These are phyloP conservation scores for Pristionchus arcanus DNA, from an alignment of 2,888 invertebrate genomes.

Conservation along the genomic window DNA sequence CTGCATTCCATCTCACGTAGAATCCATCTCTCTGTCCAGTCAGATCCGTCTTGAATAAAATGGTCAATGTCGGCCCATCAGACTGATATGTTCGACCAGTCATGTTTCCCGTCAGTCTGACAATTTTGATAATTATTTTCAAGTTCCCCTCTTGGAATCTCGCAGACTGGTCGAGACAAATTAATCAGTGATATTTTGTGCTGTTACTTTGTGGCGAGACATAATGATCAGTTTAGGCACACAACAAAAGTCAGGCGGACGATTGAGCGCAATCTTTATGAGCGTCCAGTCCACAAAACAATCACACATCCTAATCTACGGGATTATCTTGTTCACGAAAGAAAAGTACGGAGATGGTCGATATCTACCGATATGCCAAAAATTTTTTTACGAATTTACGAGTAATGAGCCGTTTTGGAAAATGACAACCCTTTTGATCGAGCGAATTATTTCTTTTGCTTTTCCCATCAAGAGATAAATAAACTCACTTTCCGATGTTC, in stretches of 20 bases:
- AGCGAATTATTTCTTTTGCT: too few species aligned
- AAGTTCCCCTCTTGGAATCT: not conserved
- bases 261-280: not conserved
- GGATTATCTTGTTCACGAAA: too few species aligned
- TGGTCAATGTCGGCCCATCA: constrained; percentile 9
- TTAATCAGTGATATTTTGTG: not conserved
- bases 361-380: too few species aligned
- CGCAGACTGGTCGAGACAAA: not conserved
- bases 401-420: not conserved
- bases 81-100: not conserved
- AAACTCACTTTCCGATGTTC: constrained; percentile 12
- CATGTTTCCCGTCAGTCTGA: constrained; percentile 43
- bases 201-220: not conserved
- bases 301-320: not conserved
- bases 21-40: constrained; percentile 52
- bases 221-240: not conserved
- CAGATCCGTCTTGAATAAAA: constrained; percentile 42
- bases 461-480: not conserved
- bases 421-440: not conserved
- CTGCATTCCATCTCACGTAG: constrained; percentile 38
- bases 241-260: constrained; percentile 6
- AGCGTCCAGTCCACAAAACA: not conserved
- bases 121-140: not conserved
- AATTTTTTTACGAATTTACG: too few species aligned
- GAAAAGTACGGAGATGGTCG: too few species aligned